phyloP scores from a whole-genome alignment of 2,888 invertebrate genomes.

The Noctua janthina region DNA sequence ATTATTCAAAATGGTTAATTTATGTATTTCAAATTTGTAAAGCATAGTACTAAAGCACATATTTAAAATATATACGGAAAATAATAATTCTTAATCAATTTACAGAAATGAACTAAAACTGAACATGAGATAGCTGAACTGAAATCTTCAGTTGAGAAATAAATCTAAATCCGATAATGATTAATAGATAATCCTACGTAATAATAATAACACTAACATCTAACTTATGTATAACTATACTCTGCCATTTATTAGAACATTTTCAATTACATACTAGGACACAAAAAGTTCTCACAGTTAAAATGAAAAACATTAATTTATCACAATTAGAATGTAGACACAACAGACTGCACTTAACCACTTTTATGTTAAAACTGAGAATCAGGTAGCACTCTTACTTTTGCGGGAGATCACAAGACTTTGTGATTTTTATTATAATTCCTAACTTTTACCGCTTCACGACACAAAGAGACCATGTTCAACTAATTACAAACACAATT shows the following conservation, averaged over 20 bases:
- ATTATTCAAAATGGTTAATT: background rate
- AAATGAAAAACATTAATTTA: conserved; percentile 50
- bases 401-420: conserved; percentile 19
- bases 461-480: conserved; percentile 6
- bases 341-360: conserved; percentile 55
- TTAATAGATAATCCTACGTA: conserved; percentile 29
- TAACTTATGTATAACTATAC: conserved; percentile 49
- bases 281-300: conserved; percentile 47
- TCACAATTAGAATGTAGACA: conserved; percentile 63
- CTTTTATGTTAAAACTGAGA: conserved; percentile 32
- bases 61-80: conserved; percentile 29
- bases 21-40: conserved; percentile 32
- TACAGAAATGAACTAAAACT: conserved; percentile 51
- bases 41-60: conserved; percentile 5
- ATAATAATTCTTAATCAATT: conserved; percentile 42
- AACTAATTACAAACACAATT: background rate
- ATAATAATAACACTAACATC: conserved; percentile 58
- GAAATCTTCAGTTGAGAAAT: conserved; percentile 24
- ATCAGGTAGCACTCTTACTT: conserved; percentile 46
- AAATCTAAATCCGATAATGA: conserved; percentile 27
- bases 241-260: conserved; percentile 51
- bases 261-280: conserved; percentile 55
- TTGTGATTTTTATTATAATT: background rate
- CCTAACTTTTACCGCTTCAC: conserved; percentile 3
- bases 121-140: conserved; percentile 44